phyloP scores from a whole-genome alignment of 2,797 vertebrate genomes.

The Gorsachius magnificus region DNA sequence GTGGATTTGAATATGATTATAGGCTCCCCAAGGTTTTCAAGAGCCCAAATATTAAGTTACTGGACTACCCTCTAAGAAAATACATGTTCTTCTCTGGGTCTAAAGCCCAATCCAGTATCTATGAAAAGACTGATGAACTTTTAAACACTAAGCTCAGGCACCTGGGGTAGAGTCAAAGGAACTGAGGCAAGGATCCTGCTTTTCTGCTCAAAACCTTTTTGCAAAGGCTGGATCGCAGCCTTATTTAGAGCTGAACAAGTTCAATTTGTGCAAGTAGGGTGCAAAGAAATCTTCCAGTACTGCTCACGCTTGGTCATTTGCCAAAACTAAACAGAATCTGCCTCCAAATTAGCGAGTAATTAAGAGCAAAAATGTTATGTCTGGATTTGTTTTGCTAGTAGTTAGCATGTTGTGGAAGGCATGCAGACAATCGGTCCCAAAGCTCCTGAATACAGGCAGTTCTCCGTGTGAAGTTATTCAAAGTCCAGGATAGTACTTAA shows the following conservation, averaged over 20 bases:
- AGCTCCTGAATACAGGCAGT: not conserved
- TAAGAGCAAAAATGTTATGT: not conserved
- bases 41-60: not conserved
- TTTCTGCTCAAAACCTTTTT: not conserved
- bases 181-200: not conserved
- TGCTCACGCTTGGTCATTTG: not conserved
- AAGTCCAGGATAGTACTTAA: not conserved
- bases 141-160: not conserved
- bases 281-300: not conserved
- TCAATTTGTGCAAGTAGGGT: not conserved
- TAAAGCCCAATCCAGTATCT: not conserved
- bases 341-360: not conserved
- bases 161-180: not conserved
- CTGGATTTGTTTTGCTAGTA: not conserved
- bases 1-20: not conserved
- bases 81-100: not conserved
- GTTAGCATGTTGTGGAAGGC: not conserved
- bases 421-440: not conserved
- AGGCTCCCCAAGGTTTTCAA: not conserved
- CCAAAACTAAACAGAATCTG: constrained; percentile 20
- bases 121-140: not conserved
- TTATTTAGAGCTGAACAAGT: not conserved
- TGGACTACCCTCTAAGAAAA: not conserved
- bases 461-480: not conserved
- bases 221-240: not conserved